A percentile compares a stretch with the other conserved stretches of the same genome.
Evolutionary conservation across 2,888 invertebrate species (phyloP).

Genomic region (Ligdia adustata): DNA sequence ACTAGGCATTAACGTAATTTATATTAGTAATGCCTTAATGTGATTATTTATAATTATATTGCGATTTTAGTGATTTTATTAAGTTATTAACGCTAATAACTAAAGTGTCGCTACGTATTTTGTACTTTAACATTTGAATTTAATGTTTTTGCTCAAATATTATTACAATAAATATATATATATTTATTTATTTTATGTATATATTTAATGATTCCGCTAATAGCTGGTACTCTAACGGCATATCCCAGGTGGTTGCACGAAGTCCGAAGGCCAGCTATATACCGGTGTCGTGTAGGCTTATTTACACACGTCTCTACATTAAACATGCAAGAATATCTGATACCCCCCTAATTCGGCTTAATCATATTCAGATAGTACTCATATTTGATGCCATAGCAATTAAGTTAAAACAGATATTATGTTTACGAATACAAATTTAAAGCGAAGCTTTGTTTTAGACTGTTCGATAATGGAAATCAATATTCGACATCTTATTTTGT

Average conservation of each 20-base stretch:
- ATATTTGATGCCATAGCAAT: constrained; percentile 8
- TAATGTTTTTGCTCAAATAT: too few relatives aligned
- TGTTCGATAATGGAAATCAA: background rate
- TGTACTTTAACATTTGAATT: too few relatives aligned
- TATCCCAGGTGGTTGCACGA: constrained; percentile 14
- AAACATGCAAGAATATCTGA: constrained; percentile 27
- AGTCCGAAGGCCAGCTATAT: constrained; percentile 24
- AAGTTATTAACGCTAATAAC: too few relatives aligned
- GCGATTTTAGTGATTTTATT: too few relatives aligned
- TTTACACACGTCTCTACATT: constrained; percentile 25
- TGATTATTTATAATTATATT: too few relatives aligned
- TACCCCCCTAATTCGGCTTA: constrained; percentile 18
- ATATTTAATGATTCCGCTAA: too few relatives aligned
- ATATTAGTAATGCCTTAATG: too few relatives aligned
- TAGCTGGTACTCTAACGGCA: too few relatives aligned
- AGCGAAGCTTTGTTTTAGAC: background rate
- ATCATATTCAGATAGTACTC: constrained; percentile 15
- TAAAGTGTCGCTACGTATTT: too few relatives aligned
- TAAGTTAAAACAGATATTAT: constrained; percentile 6
- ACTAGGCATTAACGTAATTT: too few relatives aligned
- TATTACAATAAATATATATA: too few relatives aligned
- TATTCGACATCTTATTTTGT: background rate
- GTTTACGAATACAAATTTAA: constrained; percentile 12
- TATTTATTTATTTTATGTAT: too few relatives aligned
- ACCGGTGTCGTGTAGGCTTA: constrained; percentile 27